phyloP scores from a whole-genome alignment of 1,140 invertebrate species.

The Zaprionus kolodkinae region DNA sequence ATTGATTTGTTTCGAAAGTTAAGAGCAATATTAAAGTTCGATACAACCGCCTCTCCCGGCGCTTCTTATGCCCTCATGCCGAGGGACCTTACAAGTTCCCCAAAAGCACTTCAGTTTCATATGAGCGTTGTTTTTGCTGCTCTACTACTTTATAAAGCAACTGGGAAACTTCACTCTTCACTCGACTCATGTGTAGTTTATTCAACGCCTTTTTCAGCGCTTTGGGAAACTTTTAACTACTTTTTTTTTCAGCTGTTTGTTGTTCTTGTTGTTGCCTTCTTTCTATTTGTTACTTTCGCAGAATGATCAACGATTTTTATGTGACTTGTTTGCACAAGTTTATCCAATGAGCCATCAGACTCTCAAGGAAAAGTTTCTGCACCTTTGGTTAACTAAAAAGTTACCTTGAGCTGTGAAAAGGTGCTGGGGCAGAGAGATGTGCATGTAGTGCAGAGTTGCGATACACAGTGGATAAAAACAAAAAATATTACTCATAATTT shows the following conservation, averaged over 20 bases:
- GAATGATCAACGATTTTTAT: conserved; percentile 54
- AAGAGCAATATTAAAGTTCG: conserved; percentile 1
- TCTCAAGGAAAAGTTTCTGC: conserved; percentile 19
- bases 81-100: conserved; percentile 7
- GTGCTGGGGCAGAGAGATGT: not conserved
- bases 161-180: not conserved
- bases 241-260: conserved; percentile 9
- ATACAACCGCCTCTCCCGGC: conserved; percentile 6
- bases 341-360: not conserved
- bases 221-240: conserved; percentile 41
- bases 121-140: not conserved
- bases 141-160: conserved; percentile 11
- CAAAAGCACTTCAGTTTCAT: conserved; percentile 13
- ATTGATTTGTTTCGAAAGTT: not conserved
- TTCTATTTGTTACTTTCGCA: conserved; percentile 28
- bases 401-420: not conserved
- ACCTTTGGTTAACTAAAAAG: conserved; percentile 46
- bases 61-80: conserved; percentile 1
- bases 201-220: conserved; percentile 25
- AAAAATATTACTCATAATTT: conserved; percentile 67
- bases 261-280: not conserved
- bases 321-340: conserved; percentile 46
- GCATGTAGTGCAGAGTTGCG: not conserved
- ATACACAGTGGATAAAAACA: conserved; percentile 7
- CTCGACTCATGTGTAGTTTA: conserved; percentile 30